Evolutionary conservation across 2,797 vertebrate genomes (phyloP).

Genomic region (Sebastes jordani): DNA sequence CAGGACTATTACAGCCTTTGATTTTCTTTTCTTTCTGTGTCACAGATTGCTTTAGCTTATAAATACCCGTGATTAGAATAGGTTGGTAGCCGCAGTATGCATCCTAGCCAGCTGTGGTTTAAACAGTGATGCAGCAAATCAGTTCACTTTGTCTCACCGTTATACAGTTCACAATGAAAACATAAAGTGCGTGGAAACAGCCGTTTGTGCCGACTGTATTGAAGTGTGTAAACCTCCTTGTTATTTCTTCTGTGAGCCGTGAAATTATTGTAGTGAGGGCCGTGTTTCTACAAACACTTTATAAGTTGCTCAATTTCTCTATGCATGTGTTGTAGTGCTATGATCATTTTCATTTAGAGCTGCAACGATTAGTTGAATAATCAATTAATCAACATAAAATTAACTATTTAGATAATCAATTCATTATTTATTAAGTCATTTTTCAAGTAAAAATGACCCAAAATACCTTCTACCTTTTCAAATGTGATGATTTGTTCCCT

Average conservation of each 20-base stretch:
- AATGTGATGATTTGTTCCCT: neutral
- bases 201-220: neutral
- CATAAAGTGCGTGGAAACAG: neutral
- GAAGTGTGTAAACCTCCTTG: neutral
- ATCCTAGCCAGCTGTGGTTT: conserved; percentile 30
- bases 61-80: conserved; percentile 50
- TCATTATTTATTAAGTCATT: neutral
- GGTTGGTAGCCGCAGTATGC: conserved; percentile 11
- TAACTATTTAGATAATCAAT: neutral
- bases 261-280: neutral
- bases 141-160: conserved; percentile 3
- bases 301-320: neutral
- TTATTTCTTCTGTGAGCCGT: neutral
- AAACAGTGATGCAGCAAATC: conserved; percentile 20
- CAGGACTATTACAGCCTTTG: conserved; percentile 45
- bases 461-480: neutral
- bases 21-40: conserved; percentile 42
- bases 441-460: neutral
- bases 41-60: conserved; percentile 32
- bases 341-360: neutral
- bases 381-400: neutral
- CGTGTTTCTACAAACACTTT: neutral
- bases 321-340: neutral
- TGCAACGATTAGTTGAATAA: neutral
- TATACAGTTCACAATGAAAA: neutral